A percentile compares a stretch with the other conserved stretches of the same genome.
These are phyloP conservation scores for Acronicta aceris DNA, from an alignment of 2,888 invertebrate species.

Conservation along the genomic window DNA sequence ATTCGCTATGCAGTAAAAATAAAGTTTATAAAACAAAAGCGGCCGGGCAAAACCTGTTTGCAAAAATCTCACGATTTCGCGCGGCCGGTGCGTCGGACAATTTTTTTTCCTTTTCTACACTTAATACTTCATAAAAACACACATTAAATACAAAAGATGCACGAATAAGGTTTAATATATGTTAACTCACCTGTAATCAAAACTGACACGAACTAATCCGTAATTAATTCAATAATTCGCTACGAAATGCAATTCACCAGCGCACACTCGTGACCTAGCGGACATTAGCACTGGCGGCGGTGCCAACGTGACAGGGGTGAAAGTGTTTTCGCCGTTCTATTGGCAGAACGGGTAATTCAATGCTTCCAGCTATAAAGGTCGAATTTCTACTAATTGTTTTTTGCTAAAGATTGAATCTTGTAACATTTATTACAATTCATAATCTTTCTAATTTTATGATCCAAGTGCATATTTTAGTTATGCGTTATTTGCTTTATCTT, in stretches of 20 bases:
- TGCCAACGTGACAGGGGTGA: conserved; percentile 70
- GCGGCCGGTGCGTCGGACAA: conserved; percentile 63
- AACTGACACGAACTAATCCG: conserved; percentile 50
- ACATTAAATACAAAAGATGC: conserved; percentile 47
- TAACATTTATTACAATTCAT: too few relatives aligned
- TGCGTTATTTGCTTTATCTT: too few relatives aligned
- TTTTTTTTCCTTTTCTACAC: conserved; percentile 61
- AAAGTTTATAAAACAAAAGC: conserved; percentile 70
- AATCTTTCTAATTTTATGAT: too few relatives aligned
- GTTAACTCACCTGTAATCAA: conserved; percentile 53
- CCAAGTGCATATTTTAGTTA: too few relatives aligned
- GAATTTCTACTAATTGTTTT: background rate
- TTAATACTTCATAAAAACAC: conserved; percentile 29
- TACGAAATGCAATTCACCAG: conserved; percentile 54
- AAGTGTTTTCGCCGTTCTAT: conserved; percentile 42
- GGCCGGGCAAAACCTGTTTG: conserved; percentile 75
- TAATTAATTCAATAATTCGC: conserved; percentile 55
- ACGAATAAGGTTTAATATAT: conserved; percentile 65
- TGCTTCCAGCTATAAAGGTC: conserved; percentile 21
- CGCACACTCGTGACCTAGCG: conserved; percentile 84
- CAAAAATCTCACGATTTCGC: conserved; percentile 81
- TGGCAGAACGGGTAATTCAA: conserved; percentile 23
- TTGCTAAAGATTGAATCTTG: too few relatives aligned
- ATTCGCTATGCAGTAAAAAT: conserved; percentile 65
- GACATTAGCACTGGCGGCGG: conserved; percentile 81